phyloP scores from a whole-genome alignment of 2,888 invertebrate genomes.

The Caenorhabditis sulstoni region DNA sequence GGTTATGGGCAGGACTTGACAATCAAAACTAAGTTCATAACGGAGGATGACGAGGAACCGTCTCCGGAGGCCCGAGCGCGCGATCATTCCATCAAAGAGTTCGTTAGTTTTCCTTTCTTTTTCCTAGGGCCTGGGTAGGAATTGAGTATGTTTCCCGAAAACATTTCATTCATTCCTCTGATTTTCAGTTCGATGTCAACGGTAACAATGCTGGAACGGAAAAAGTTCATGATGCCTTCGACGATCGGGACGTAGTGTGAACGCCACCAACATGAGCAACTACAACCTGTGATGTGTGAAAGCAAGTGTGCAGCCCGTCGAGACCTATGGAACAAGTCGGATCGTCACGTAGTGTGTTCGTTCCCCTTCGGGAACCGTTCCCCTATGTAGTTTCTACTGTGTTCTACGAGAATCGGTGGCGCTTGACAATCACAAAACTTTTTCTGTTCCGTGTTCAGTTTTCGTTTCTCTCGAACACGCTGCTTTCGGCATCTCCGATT shows the following conservation, averaged over 20 bases:
- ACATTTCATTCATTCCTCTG: conserved; percentile 10
- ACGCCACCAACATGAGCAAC: not conserved
- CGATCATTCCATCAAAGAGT: conserved; percentile 67
- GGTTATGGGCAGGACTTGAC: conserved; percentile 24
- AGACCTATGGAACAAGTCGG: conserved; percentile 5
- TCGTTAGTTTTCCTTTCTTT: conserved; percentile 58
- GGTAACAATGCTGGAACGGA: conserved; percentile 60
- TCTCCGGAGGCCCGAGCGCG: conserved; percentile 18
- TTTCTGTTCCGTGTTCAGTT: not conserved
- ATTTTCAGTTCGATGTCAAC: conserved; percentile 59
- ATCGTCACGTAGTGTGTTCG: conserved; percentile 5
- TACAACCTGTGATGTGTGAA: not conserved
- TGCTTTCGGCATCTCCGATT: not conserved
- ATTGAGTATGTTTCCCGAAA: conserved; percentile 14
- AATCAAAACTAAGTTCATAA: conserved; percentile 38
- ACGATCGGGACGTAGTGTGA: conserved; percentile 48
- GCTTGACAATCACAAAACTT: not conserved
- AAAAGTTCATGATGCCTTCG: conserved; percentile 55
- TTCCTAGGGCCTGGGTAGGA: not conserved
- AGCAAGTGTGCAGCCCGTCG: conserved; percentile 9
- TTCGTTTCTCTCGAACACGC: not conserved
- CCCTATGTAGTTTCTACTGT: not conserved
- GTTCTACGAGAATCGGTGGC: conserved; percentile 5
- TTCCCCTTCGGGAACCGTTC: not conserved
- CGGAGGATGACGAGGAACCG: conserved; percentile 38